Evolutionary conservation across 2,888 invertebrate genomes (phyloP).

Genomic region (Folsomia manolachei): DNA sequence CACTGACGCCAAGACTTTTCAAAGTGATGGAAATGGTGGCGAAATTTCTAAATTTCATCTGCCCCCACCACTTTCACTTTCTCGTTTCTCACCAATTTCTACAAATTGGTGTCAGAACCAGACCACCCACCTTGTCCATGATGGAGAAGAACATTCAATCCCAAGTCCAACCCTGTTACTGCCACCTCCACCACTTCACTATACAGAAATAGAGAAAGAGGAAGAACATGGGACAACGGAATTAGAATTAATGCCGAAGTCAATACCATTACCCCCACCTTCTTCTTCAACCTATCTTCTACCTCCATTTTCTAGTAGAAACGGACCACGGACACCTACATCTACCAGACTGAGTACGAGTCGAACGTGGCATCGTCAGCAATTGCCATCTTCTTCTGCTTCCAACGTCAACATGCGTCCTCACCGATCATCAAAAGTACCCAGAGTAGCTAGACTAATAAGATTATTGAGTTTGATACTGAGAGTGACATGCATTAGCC

Average conservation of each 20-base stretch:
- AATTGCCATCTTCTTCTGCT: neutral
- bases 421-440: slow-evolving; percentile 6
- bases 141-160: neutral
- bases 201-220: neutral
- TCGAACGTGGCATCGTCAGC: neutral
- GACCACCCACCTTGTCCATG: neutral
- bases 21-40: neutral
- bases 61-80: neutral
- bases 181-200: neutral
- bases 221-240: neutral
- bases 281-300: too few relatives aligned
- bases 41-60: neutral
- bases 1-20: neutral
- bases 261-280: neutral
- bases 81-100: neutral
- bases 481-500: slow-evolving; percentile 44
- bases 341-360: neutral
- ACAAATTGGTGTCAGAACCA: neutral
- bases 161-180: neutral
- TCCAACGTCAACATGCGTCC: neutral
- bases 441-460: slow-evolving; percentile 31
- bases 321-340: neutral
- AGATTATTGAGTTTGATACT: slow-evolving; percentile 44
- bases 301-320: too few relatives aligned
- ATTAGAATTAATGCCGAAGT: neutral